Conservation (phyloP, 2,888 invertebrate genomes). For the Apantesis nais region DNA sequence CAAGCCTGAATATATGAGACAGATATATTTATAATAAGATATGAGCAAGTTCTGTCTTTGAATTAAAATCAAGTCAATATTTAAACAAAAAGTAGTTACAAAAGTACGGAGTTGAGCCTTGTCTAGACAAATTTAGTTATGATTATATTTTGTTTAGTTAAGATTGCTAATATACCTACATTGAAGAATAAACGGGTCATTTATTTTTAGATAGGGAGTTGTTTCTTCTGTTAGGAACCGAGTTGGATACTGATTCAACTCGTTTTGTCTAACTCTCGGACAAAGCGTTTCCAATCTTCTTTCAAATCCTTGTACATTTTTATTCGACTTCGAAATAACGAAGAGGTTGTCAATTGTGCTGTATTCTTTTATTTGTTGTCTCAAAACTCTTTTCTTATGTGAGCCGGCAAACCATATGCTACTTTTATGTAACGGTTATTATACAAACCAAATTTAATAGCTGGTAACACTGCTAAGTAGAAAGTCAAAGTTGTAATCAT, state of each 20-base stretch:
- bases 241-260: no score
- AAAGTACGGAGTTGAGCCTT: not conserved
- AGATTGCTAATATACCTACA: no score
- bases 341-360: no score
- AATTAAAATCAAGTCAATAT: not conserved
- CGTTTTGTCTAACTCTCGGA: no score
- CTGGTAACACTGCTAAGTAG: not conserved
- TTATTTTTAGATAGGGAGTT: no score
- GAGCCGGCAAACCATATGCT: not conserved
- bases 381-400: not conserved
- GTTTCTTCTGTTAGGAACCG: no score
- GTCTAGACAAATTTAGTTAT: not conserved
- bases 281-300: no score
- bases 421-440: not conserved
- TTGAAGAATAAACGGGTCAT: no score
- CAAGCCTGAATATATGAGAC: not conserved
- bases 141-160: not conserved
- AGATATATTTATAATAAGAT: not conserved
- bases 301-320: no score
- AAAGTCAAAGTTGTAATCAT: not conserved
- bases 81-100: not conserved
- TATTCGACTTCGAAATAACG: no score
- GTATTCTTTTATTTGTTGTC: no score
- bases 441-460: not conserved
- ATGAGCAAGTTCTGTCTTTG: not conserved